Percentiles rank a stretch among this genome's conserved stretches.
Evolutionary conservation across 2,888 invertebrate species (phyloP).

Genomic region (Ormyrus thymus): DNA sequence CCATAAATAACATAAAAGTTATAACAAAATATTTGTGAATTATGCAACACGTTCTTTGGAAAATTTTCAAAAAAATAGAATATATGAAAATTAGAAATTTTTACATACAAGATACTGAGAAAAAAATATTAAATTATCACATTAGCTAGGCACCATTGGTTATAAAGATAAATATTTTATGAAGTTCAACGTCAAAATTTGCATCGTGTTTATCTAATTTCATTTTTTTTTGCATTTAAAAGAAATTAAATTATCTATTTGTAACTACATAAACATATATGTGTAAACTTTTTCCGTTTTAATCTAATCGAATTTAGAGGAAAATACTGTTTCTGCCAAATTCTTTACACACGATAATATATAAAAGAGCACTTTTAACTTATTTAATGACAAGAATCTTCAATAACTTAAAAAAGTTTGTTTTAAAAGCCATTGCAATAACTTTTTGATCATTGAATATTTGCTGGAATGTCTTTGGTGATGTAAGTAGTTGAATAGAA

Average conservation of each 20-base stretch:
- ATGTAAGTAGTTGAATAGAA: slow-evolving; percentile 17
- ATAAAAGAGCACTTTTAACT: slow-evolving; percentile 9
- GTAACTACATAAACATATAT: slow-evolving; percentile 6
- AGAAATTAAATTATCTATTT: slow-evolving; percentile 25
- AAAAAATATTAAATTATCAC: slow-evolving; percentile 42
- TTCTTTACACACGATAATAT: slow-evolving; percentile 17
- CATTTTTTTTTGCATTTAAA: slow-evolving; percentile 4
- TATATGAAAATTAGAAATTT: slow-evolving; percentile 10
- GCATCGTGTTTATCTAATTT: background rate
- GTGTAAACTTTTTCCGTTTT: background rate
- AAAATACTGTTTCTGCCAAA: slow-evolving; percentile 30
- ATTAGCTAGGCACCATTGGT: slow-evolving; percentile 46
- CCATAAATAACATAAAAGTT: slow-evolving; percentile 25
- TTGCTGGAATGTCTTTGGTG: slow-evolving; percentile 52
- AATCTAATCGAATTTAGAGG: background rate
- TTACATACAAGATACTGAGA: background rate
- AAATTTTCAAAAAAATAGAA: slow-evolving; percentile 14
- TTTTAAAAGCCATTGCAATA: slow-evolving; percentile 1
- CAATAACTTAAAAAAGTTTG: background rate
- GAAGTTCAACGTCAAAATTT: slow-evolving; percentile 11
- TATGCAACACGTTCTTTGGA: slow-evolving; percentile 5
- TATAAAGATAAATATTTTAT: slow-evolving; percentile 20
- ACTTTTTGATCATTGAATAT: slow-evolving; percentile 1
- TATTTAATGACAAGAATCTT: slow-evolving; percentile 11
- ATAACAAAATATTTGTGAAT: slow-evolving; percentile 33